These are phyloP conservation scores for Schizotus pectinicornis DNA, from an alignment of 2,888 invertebrate species.

Conservation along the genomic window DNA sequence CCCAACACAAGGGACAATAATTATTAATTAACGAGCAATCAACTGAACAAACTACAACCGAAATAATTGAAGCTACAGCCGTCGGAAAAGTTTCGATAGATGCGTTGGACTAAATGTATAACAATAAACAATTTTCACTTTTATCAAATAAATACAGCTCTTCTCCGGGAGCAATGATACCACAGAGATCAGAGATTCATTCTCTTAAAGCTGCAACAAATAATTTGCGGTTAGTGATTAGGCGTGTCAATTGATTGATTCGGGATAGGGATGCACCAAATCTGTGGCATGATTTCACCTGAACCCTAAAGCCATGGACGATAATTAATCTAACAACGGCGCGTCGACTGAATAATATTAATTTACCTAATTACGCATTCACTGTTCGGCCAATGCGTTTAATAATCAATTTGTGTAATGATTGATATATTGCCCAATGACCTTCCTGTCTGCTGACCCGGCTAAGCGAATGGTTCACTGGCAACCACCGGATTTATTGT, in stretches of 20 bases:
- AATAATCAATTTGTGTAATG: slow-evolving; percentile 43
- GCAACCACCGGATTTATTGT: slow-evolving; percentile 12
- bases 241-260: no score
- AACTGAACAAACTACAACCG: neutral
- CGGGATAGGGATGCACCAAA: no score
- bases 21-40: neutral
- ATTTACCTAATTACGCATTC: slow-evolving; percentile 42
- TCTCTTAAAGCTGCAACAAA: no score
- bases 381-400: slow-evolving; percentile 35
- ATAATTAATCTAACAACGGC: slow-evolving; percentile 37
- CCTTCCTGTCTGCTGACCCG: slow-evolving; percentile 21
- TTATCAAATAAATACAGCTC: no score
- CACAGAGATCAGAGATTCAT: no score
- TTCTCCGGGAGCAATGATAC: no score
- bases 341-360: slow-evolving; percentile 41
- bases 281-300: no score
- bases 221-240: no score
- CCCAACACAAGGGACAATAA: neutral
- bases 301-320: slow-evolving; percentile 16
- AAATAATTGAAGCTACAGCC: neutral
- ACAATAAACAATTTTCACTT: no score
- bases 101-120: no score
- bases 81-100: no score
- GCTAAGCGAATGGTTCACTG: slow-evolving; percentile 13
- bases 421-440: slow-evolving; percentile 35